These are phyloP conservation scores for Luidia sarsii DNA, from an alignment of 53 echinoderm and acorn worm species.

Conservation along the genomic window DNA sequence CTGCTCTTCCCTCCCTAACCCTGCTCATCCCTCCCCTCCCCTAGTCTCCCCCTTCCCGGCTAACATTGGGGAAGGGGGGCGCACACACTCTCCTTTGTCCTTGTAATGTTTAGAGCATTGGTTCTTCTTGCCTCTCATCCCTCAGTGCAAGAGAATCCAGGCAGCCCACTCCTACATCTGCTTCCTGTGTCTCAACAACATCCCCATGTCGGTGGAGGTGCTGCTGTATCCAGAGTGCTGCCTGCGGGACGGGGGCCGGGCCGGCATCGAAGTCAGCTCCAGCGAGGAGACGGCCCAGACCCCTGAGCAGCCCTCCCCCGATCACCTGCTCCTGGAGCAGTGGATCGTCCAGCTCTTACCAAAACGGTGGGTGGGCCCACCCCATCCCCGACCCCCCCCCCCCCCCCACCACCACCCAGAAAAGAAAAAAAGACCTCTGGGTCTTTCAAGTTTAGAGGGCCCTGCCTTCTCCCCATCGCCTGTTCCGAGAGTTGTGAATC, in stretches of 20 bases:
- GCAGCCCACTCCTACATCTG: constrained; percentile 80
- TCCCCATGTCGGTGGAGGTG: constrained; percentile 96
- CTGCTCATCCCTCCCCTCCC: too few species aligned
- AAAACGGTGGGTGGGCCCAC: constrained; percentile 71
- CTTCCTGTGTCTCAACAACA: constrained; percentile 90
- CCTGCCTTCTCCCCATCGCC: too few species aligned
- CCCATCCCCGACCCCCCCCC: too few species aligned
- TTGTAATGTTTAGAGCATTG: too few species aligned
- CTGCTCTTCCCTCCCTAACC: too few species aligned
- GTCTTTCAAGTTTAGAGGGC: too few species aligned
- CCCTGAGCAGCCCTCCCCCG: constrained; percentile 33
- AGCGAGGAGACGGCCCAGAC: constrained; percentile 65
- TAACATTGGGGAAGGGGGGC: too few species aligned
- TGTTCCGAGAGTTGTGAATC: too few species aligned
- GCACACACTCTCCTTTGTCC: too few species aligned
- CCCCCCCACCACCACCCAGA: too few species aligned
- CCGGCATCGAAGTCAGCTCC: constrained; percentile 71
- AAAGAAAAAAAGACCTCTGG: too few species aligned
- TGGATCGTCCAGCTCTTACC: constrained; percentile 95
- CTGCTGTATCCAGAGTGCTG: constrained; percentile 93
- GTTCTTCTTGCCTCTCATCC: background rate
- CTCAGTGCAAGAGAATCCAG: constrained; percentile 84
- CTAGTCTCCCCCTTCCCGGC: too few species aligned
- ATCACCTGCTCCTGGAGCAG: constrained; percentile 89
- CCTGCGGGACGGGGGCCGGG: constrained; percentile 57